Evolutionary conservation across 1,140 invertebrate genomes (phyloP).

Genomic region (Polyergus mexicanus): DNA sequence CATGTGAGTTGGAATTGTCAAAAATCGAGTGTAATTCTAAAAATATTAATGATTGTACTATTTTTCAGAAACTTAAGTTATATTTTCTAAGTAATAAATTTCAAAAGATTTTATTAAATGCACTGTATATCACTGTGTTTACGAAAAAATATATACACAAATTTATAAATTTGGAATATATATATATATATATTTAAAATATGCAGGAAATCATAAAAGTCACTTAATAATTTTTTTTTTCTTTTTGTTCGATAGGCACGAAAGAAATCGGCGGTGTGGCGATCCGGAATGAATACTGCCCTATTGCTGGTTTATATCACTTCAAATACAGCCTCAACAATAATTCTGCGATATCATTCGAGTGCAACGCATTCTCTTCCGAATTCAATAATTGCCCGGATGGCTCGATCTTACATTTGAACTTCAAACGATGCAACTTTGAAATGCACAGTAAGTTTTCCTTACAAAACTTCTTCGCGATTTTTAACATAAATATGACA

Average conservation of each 20-base stretch:
- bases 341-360: constrained; percentile 85
- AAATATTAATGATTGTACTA: not conserved
- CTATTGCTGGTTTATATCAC: constrained; percentile 89
- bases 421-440: constrained; percentile 88
- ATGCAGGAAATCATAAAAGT: not conserved
- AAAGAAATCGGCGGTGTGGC: constrained; percentile 85
- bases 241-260: constrained; percentile 85
- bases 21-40: not conserved
- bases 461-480: not conserved
- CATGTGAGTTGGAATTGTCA: too few relatives aligned
- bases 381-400: constrained; percentile 89
- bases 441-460: constrained; percentile 85
- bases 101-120: not conserved
- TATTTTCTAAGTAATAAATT: not conserved
- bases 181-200: not conserved
- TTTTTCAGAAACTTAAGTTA: not conserved
- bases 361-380: constrained; percentile 88
- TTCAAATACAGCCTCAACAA: constrained; percentile 89
- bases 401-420: constrained; percentile 88
- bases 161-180: constrained; percentile 1
- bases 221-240: constrained; percentile 53
- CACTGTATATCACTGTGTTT: not conserved
- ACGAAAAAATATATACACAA: not conserved
- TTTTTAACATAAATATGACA: not conserved
- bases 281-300: constrained; percentile 89